Base-by-base conservation (phyloP, 2,797 vertebrate genomes). In the Brachyalestes nurse region DNA sequence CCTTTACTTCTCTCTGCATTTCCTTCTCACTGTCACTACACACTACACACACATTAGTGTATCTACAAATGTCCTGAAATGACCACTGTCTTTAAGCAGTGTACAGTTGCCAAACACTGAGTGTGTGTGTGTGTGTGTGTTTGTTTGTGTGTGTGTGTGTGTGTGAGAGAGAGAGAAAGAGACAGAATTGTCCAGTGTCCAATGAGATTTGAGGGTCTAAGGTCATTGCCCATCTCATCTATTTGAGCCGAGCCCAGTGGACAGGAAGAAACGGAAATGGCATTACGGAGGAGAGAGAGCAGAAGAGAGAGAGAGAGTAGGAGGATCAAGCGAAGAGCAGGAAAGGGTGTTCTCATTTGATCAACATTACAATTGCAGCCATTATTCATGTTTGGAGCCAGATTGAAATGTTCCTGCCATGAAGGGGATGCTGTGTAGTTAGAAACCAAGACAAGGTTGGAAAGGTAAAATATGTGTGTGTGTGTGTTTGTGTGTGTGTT, bases 401-500 rank as follows among this genome's bases (percentile, higher is more conserved):
- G 17, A 77, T 16, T 77, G 62, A 42, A 77, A 9, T 19, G 12
- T 45, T 34, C 45, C 45, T 53, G 28, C 47, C 28, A 66, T 65
- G 42, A 28, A 65, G 61, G 2, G 9, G 65, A 23, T 76, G 17
- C 25, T 65, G 21, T 45, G 69, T n/a, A 79, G 34, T 61, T 72
- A 28, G 10, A 72, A 72, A 47, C 66, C 28, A 65, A 17, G 17
- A n/a, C 40, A 76, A 34, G 53, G 28, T 57, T 13, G 13, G 53
- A 78, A 51, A 62, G 12, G 12, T 42, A 57, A 72, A 55, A 12
- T 23, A 8, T 38, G 34, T 28, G 17, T 78, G 45, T 57, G 34
- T 76, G 25, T 69, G 12, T 57, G 1, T 77, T 5, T 79, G 21
- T 98, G 78, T 98, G 95, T 47, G 95, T 98, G 57, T 96, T 97